phyloP scores from a whole-genome alignment of 2,888 invertebrate species.

The Nudaria mundana region DNA sequence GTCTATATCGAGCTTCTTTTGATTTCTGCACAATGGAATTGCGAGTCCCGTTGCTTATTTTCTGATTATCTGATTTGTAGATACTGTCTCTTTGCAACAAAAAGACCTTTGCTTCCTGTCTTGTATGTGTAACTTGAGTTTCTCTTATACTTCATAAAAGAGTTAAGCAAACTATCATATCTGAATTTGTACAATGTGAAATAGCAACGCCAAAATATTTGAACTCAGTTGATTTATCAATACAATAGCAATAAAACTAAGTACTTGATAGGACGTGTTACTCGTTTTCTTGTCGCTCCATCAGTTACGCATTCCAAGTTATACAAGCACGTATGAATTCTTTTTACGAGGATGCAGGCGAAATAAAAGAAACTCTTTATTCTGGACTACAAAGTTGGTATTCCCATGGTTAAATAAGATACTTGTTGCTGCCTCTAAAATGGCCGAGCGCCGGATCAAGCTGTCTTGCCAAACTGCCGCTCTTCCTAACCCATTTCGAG shows the following conservation, averaged over 20 bases:
- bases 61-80: too few species aligned
- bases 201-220: slow-evolving; percentile 1
- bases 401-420: slow-evolving; percentile 44
- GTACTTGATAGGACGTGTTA: slow-evolving; percentile 45
- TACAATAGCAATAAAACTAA: slow-evolving; percentile 38
- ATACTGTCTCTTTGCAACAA: too few species aligned
- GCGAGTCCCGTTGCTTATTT: slow-evolving; percentile 51
- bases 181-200: too few species aligned
- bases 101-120: too few species aligned
- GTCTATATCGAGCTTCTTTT: slow-evolving; percentile 50
- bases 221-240: slow-evolving; percentile 10
- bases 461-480: slow-evolving; percentile 68
- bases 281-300: slow-evolving; percentile 46
- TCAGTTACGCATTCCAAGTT: slow-evolving; percentile 63
- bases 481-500: slow-evolving; percentile 64
- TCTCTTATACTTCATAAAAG: too few species aligned
- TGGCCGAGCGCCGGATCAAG: slow-evolving; percentile 66
- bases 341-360: slow-evolving; percentile 29
- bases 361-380: slow-evolving; percentile 48
- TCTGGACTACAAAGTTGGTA: slow-evolving; percentile 44
- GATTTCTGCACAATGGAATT: slow-evolving; percentile 45
- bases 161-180: too few species aligned
- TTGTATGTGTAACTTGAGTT: too few species aligned
- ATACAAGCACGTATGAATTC: slow-evolving; percentile 58
- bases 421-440: slow-evolving; percentile 73